Percentiles rank a stretch among this genome's conserved stretches.
Evolutionary conservation across 2,888 invertebrate genomes (phyloP).

Genomic region (Geophilus truncorum): DNA sequence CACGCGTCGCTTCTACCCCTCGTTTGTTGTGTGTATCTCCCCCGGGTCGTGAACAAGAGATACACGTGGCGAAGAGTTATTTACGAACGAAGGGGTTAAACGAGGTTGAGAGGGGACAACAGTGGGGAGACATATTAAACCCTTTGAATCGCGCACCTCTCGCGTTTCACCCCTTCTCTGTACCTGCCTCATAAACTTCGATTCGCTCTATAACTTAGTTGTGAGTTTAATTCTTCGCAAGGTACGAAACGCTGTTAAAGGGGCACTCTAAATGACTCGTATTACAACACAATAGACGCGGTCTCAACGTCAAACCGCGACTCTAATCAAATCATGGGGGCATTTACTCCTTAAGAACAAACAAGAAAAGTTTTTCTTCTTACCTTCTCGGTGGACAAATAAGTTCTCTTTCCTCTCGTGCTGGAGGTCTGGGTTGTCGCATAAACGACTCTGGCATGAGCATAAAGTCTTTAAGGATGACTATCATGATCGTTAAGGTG

Average conservation of each 20-base stretch:
- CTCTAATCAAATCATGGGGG: neutral
- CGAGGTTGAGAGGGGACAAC: slow-evolving; percentile 1
- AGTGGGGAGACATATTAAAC: slow-evolving; percentile 14
- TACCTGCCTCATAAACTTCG: slow-evolving; percentile 11
- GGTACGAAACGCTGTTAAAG: neutral
- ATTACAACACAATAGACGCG: neutral
- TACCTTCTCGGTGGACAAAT: slow-evolving; percentile 25
- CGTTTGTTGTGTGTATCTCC: slow-evolving; percentile 10
- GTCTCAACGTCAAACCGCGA: neutral
- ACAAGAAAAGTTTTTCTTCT: neutral
- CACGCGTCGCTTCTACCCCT: neutral
- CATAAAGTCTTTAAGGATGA: slow-evolving; percentile 22
- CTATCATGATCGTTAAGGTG: neutral
- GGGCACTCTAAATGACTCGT: neutral
- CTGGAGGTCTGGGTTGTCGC: neutral
- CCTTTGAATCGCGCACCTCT: slow-evolving; percentile 12
- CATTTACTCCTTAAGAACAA: neutral
- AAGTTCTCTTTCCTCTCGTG: slow-evolving; percentile 20
- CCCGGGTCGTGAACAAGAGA: slow-evolving; percentile 13
- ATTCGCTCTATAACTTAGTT: slow-evolving; percentile 12
- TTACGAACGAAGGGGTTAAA: slow-evolving; percentile 27
- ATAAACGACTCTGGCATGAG: slow-evolving; percentile 27
- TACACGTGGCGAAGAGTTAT: neutral
- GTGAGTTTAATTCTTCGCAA: neutral
- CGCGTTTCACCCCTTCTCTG: neutral